Percentiles rank a stretch among this genome's conserved stretches.
Conservation (phyloP, 2,888 invertebrate species). For the Drosophila mulleri region DNA sequence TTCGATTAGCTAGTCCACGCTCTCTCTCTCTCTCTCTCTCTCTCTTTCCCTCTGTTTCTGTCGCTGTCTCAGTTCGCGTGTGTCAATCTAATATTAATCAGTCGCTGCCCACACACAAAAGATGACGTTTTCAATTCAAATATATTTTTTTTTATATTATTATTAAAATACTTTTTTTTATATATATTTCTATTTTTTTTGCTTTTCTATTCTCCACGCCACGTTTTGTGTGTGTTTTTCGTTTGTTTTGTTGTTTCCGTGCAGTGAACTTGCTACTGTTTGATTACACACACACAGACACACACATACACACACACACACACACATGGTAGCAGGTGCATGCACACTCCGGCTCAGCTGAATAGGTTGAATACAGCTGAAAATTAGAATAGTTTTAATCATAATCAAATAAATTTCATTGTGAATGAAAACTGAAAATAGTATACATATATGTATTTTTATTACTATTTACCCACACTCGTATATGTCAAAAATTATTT, state of each 20-base stretch:
- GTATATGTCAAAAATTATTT: neutral
- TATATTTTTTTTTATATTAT: conserved; percentile 24
- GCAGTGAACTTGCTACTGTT: conserved; percentile 72
- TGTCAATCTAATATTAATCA: conserved; percentile 56
- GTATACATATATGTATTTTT: neutral
- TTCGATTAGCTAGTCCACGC: neutral
- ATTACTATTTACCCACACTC: conserved; percentile 13
- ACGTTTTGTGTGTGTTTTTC: conserved; percentile 5
- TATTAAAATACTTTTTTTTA: conserved; percentile 44
- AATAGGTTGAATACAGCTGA: neutral
- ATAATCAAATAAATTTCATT: conserved; percentile 1
- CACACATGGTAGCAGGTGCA: conserved; percentile 10
- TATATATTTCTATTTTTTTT: conserved; percentile 26
- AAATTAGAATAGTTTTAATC: conserved; percentile 1
- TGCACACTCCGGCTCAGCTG: conserved; percentile 3
- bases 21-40: neutral
- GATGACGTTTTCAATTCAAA: conserved; percentile 56
- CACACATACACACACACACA: conserved; percentile 22
- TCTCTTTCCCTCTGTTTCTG: neutral
- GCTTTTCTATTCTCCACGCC: conserved; percentile 33
- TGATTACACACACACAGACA: conserved; percentile 52
- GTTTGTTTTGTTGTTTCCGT: conserved; percentile 62
- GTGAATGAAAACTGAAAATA: conserved; percentile 5
- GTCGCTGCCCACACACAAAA: conserved; percentile 42
- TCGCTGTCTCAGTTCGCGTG: neutral